Evolutionary conservation across 2,888 invertebrate genomes (phyloP).

Genomic region (Meliscaeva auricollis): DNA sequence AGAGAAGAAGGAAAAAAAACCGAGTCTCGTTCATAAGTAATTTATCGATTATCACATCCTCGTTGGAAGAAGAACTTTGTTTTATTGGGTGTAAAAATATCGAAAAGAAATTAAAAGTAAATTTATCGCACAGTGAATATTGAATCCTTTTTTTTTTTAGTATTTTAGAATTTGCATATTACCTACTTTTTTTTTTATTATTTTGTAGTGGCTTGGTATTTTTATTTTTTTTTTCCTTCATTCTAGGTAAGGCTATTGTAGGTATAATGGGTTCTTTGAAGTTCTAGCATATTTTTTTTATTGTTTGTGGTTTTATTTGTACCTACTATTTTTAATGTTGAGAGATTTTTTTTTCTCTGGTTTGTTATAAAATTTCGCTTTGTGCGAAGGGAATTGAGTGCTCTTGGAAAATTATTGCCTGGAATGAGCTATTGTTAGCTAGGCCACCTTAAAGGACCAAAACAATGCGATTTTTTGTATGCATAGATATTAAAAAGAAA

Average conservation of each 20-base stretch:
- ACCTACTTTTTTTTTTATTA: constrained; percentile 32
- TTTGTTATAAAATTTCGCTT: background rate
- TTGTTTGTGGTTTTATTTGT: constrained; percentile 15
- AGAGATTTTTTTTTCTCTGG: background rate
- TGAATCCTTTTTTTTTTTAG: constrained; percentile 47
- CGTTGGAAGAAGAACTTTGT: constrained; percentile 46
- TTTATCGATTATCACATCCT: constrained; percentile 71
- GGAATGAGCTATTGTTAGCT: background rate
- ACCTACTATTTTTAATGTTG: background rate
- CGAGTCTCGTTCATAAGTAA: constrained; percentile 61
- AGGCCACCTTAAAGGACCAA: too few relatives aligned
- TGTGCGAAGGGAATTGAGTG: background rate
- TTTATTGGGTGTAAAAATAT: constrained; percentile 68
- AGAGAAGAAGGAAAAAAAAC: background rate
- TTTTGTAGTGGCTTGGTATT: constrained; percentile 28
- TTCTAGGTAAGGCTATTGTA: background rate
- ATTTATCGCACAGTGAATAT: constrained; percentile 56
- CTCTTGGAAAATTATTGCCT: background rate
- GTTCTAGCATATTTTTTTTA: background rate
- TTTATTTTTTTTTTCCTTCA: background rate
- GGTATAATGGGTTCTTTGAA: constrained; percentile 8
- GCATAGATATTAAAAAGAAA: too few relatives aligned
- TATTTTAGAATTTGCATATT: constrained; percentile 52
- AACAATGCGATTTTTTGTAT: too few relatives aligned
- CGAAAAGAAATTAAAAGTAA: constrained; percentile 65